Base-by-base conservation (phyloP, 2,113 vertebrate species). In the Embiotoca jacksoni region DNA sequence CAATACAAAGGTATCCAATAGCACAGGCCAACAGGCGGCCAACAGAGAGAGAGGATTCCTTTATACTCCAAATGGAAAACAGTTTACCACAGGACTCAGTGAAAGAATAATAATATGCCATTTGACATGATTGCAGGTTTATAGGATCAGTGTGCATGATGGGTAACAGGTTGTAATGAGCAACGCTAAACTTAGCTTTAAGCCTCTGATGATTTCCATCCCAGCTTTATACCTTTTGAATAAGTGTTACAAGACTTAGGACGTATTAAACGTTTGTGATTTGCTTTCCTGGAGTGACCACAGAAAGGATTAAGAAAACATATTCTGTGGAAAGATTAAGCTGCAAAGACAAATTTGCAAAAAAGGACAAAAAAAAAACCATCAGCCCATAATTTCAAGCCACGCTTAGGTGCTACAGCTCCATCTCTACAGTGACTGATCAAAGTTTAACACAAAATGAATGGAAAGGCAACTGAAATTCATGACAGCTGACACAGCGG, bases 51-150 rank as follows among this genome's bases (percentile, higher is more conserved):
- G 46, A 54, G 30, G 39, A 65, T 56, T 60, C 67, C 39, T 67
- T 61, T 32, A 23, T 57, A 46, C 33, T 33, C 7, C 32, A 44
- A 47, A 62, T 76, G 67, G 78, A 83, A 78, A 83, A 79, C 53
- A 74, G 65, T 71, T 75, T 56, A 63, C 63, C 47, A 57, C 16
- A 55, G 23, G n/a, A 52, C 49, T 76, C 44, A 35, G 23, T 74
- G 56, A 78, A 59, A 16, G 62, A 68, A 75, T 75, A 75, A 73
- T 78, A 47, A 64, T 30, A 68, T 55, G 57, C 6, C 55, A 64
- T 72, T 76, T 70, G 61, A 75, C 58, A 79, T 66, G 37, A 81
- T 59, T 66, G 39, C 32, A 57, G 70, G 68, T 83, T 81, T 76
- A 89, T 32, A 39, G 59, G 72, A 82, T 74, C 50, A 72, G 59